A percentile compares a stretch with the other conserved stretches of the same genome.
These are phyloP conservation scores for Anhinga anhinga DNA, from an alignment of 2,113 vertebrate genomes.

Conservation along the genomic window DNA sequence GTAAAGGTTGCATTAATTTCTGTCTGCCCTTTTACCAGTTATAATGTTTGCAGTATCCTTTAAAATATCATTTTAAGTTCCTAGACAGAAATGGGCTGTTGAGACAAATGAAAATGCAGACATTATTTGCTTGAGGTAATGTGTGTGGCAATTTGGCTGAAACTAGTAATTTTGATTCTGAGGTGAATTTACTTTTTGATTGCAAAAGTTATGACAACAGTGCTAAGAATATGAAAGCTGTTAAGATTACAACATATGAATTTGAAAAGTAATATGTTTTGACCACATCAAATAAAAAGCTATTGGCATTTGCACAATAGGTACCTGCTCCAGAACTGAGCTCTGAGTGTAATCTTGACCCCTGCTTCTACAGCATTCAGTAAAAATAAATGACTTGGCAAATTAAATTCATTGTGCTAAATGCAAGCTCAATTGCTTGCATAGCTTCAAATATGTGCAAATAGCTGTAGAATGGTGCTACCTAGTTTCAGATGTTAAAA, in stretches of 20 bases:
- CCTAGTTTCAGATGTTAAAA: background rate
- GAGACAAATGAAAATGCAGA: background rate
- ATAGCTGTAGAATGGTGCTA: background rate
- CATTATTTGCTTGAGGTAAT: background rate
- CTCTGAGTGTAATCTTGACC: conserved; percentile 31
- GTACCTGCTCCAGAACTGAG: conserved; percentile 16
- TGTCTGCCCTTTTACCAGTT: background rate
- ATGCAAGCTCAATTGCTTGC: background rate
- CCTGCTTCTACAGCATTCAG: conserved; percentile 5
- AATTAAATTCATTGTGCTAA: conserved; percentile 34
- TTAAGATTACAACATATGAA: background rate
- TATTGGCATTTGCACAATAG: conserved; percentile 28
- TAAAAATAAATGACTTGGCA: conserved; percentile 16
- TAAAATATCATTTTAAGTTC: background rate
- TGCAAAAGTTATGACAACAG: conserved; percentile 12
- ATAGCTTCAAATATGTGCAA: background rate
- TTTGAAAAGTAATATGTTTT: conserved; percentile 25
- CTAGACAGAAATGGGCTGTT: background rate
- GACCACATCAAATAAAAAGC: conserved; percentile 39
- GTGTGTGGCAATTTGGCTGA: background rate
- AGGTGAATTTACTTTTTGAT: conserved; percentile 23
- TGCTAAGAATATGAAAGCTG: conserved; percentile 18
- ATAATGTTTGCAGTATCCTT: background rate
- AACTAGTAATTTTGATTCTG: background rate
- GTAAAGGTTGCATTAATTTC: background rate